phyloP scores from a whole-genome alignment of 2,113 vertebrate species.

The Prietella phreatophila region DNA sequence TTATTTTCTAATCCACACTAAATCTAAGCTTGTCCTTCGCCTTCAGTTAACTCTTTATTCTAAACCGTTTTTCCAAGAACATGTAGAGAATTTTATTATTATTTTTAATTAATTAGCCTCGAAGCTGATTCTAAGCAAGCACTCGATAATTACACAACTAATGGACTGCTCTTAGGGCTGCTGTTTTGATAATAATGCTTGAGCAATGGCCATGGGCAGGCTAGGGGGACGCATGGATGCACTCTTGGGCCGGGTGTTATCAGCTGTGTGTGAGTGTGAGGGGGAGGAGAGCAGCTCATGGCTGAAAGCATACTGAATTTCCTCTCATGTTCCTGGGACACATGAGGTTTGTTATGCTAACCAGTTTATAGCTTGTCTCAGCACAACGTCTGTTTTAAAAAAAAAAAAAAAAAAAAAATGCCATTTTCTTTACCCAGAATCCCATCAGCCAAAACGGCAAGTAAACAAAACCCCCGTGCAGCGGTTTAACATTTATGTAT shows the following conservation, averaged over 20 bases:
- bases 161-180: conserved; percentile 8
- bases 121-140: conserved; percentile 14
- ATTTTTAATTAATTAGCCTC: background rate
- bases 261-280: conserved; percentile 27
- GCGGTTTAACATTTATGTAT: background rate
- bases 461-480: background rate
- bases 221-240: conserved; percentile 44
- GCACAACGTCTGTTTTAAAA: background rate
- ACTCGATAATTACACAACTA: conserved; percentile 26
- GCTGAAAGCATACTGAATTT: conserved; percentile 37
- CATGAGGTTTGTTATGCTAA: conserved; percentile 37
- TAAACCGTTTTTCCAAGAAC: background rate
- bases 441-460: background rate
- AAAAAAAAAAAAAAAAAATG: background rate
- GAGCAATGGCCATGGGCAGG: conserved; percentile 33
- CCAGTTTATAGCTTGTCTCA: conserved; percentile 12
- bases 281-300: conserved; percentile 29
- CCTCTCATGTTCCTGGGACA: conserved; percentile 9
- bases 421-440: background rate
- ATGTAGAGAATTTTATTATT: background rate
- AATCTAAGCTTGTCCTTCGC: background rate
- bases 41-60: background rate
- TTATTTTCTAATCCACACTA: background rate
- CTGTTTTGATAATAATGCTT: conserved; percentile 32
- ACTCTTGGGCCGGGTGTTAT: conserved; percentile 47